Base-by-base conservation (phyloP, 1,140 invertebrate species). In the Lordiphosa stackelbergi region DNA sequence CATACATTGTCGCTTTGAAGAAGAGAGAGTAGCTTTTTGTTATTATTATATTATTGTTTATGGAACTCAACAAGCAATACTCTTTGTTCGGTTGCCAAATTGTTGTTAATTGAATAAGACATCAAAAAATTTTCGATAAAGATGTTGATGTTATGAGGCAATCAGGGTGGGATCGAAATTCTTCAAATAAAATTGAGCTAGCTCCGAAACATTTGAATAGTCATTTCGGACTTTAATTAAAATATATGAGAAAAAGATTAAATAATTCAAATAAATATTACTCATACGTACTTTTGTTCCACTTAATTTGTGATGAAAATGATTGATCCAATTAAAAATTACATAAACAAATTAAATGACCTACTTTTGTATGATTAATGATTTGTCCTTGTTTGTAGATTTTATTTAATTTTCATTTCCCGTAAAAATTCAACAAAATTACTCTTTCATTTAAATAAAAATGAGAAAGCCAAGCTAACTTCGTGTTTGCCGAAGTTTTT, bases 21-120 rank as follows among this genome's bases (percentile, higher is more conserved):
- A 46, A 31, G 28, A 22, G 19, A 37, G 6, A 43, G 7, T 8
- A 7, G 7, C 43, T 51, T 38, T 48, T 22, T 52, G 22, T 56
- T 42, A 42, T 42, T 62, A 35, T 46, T 13, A 13, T 47, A 40
- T 28, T 11, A 42, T 36, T 53, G 24, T 22, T 34, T 46, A 48
- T 55, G 31, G 11, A 53, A 53, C 38, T 61, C 24, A 66, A 78
- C 70, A 69, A 79, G 53, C 31, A 22, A 11, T 22, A n/a, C 22
- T 54, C 53, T 46, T 55, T 79, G 66, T 79, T 53, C 51, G 53
- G 16, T 38, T 45, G 34, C 37, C 34, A 56, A 66, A 62, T 56
- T 58, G 53, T 51, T 45, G 65, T 54, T 79, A 78, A 79, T 79
- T 74, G 36, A 59, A 36, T 51, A 31, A 43, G 55, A 46, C 47